Conservation (phyloP, 2,113 vertebrate genomes). For the Helogale parvula region DNA sequence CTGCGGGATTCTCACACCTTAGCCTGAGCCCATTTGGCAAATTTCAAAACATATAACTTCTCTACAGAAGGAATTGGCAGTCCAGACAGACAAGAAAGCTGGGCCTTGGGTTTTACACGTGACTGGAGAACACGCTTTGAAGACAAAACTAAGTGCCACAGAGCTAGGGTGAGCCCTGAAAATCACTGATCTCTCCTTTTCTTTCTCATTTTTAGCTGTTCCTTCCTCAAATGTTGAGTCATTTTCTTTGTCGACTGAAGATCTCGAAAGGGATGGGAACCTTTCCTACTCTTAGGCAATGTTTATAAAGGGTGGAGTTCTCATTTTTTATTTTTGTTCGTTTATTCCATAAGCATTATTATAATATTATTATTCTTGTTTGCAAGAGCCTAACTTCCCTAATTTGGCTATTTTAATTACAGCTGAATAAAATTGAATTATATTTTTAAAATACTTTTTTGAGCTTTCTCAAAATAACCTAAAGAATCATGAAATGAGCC, state of each 20-base stretch:
- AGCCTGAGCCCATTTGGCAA: neutral
- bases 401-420: constrained; percentile 24
- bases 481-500: neutral
- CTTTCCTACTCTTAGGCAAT: neutral
- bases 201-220: constrained; percentile 21
- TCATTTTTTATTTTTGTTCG: neutral
- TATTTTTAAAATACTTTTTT: neutral
- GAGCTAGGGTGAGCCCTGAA: neutral
- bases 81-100: neutral
- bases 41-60: neutral
- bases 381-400: neutral
- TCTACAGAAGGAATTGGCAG: neutral
- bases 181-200: constrained; percentile 29
- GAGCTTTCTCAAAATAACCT: neutral
- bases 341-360: neutral
- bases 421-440: neutral
- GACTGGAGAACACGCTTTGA: neutral
- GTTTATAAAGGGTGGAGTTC: neutral
- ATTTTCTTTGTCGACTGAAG: neutral
- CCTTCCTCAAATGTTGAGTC: constrained; percentile 58
- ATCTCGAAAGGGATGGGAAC: neutral
- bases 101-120: neutral
- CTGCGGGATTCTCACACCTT: neutral
- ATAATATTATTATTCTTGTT: neutral
- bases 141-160: neutral